Base-by-base conservation (phyloP, 2,888 invertebrate species). In the Chloromyia formosa region DNA sequence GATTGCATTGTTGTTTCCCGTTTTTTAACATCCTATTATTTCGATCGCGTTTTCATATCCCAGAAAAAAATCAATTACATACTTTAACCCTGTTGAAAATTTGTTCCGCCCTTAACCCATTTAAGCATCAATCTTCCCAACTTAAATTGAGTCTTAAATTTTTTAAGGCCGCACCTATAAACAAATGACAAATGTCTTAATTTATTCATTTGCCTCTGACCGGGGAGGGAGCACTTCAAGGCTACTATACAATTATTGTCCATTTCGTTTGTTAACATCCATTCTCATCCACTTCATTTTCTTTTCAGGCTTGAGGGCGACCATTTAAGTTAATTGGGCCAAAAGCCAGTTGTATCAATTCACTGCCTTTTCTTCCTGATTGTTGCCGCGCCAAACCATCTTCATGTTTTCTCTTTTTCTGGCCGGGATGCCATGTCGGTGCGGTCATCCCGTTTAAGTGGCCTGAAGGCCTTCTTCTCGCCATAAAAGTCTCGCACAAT, bases 261-360 rank as follows among this genome's bases (percentile, higher is more conserved):
- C 7, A n/a, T 68, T 7, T 49, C 23, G 40, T 68, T 68, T 53
- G 12, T 20, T 68, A 9, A 68, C 49, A 68, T 49, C 23, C 35
- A 64, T 42, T 64, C 20, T 35, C n/a, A 61, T 12, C 61, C 61
- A 23, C 61, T 61, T 35, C 12, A 61, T 35, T 27, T 16, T 61
- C 61, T 27, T 12, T n/a, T n/a, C 61, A 22, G 16, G 9, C 68
- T 20, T 53, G 49, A 22, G 68, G 54, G 23, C 20, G 56, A 69
- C 27, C 69, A 54, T 69, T 69, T 69, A 69, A 69, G 49, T 69
- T 69, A 69, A 69, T 69, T 69, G 69, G 56, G 54, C 56, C 7
- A 53, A 69, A 69, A 69, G 69, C 69, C 69, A 56, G 56, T 56
- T 64, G 42, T 42, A 40, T 64, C 61, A 35, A 27, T 35, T 35